Evolutionary conservation across 2,797 vertebrate genomes (phyloP).

Genomic region (Tiaroga cobitis): DNA sequence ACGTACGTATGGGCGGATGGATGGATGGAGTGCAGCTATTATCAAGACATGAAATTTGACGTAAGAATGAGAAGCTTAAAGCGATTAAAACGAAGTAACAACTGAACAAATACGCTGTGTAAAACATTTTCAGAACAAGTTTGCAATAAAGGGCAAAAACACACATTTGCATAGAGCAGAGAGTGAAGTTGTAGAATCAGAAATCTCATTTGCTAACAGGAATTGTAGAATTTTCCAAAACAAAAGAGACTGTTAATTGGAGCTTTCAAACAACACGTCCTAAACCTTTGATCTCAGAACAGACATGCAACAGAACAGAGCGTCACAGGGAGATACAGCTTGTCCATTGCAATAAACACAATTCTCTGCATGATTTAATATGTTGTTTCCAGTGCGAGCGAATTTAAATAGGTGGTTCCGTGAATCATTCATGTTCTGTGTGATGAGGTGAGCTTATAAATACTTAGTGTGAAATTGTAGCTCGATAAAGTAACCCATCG

Average conservation of each 20-base stretch:
- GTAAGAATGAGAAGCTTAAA: too few species aligned
- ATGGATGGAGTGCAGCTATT: too few species aligned
- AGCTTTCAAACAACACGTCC: slow-evolving; percentile 25
- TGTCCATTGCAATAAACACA: neutral
- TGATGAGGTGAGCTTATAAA: neutral
- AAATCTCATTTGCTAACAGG: neutral
- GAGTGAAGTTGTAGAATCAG: neutral
- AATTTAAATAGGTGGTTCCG: neutral
- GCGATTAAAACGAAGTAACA: neutral
- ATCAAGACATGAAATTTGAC: too few species aligned
- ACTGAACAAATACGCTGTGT: neutral
- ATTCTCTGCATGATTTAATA: neutral
- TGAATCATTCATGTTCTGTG: slow-evolving; percentile 1
- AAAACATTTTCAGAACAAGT: neutral
- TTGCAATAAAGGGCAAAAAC: neutral
- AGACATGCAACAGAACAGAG: neutral
- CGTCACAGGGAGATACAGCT: slow-evolving; percentile 8
- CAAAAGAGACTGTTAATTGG: slow-evolving; percentile 23
- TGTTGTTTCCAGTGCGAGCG: neutral
- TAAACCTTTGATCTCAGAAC: slow-evolving; percentile 27
- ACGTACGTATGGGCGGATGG: too few species aligned
- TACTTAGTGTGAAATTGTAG: neutral
- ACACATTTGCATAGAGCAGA: neutral
- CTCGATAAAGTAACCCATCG: neutral
- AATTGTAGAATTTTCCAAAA: slow-evolving; percentile 6